phyloP scores from a whole-genome alignment of 2,797 vertebrate genomes.

The Bradypodion ventrale region DNA sequence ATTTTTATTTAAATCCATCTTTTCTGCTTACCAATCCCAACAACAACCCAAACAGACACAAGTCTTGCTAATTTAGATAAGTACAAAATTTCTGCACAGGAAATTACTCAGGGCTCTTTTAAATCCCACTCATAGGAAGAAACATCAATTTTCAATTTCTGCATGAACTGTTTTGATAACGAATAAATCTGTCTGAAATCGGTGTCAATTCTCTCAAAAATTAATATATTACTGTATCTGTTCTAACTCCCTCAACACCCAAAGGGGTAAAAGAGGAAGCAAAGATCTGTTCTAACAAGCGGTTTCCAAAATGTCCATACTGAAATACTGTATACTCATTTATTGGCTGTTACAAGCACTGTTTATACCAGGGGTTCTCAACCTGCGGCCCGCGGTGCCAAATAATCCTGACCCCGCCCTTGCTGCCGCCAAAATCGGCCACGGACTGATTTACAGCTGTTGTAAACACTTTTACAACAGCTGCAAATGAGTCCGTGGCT shows the following conservation, averaged over 20 bases:
- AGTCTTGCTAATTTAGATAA: neutral
- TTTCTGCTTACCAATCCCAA: neutral
- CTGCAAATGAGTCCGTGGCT: too few relatives aligned
- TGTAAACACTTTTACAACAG: too few relatives aligned
- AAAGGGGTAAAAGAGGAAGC: too few relatives aligned
- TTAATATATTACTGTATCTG: neutral
- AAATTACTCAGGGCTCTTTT: neutral
- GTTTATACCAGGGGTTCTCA: neutral
- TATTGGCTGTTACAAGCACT: neutral
- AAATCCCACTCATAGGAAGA: neutral
- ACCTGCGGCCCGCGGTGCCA: too few relatives aligned
- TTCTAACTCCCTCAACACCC: too few relatives aligned
- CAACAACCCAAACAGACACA: neutral
- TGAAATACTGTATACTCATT: neutral
- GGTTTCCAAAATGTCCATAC: neutral
- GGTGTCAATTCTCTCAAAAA: neutral
- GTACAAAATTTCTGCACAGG: neutral
- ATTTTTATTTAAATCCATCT: slow-evolving; percentile 32
- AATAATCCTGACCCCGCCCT: too few relatives aligned
- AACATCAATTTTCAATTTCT: neutral
- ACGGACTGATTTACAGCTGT: too few relatives aligned
- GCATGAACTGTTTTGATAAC: neutral
- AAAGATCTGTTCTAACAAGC: neutral
- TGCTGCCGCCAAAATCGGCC: too few relatives aligned
- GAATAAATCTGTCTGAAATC: neutral